These are phyloP conservation scores for Okamejei kenojei DNA, from an alignment of 2,797 vertebrate species.

Conservation along the genomic window DNA sequence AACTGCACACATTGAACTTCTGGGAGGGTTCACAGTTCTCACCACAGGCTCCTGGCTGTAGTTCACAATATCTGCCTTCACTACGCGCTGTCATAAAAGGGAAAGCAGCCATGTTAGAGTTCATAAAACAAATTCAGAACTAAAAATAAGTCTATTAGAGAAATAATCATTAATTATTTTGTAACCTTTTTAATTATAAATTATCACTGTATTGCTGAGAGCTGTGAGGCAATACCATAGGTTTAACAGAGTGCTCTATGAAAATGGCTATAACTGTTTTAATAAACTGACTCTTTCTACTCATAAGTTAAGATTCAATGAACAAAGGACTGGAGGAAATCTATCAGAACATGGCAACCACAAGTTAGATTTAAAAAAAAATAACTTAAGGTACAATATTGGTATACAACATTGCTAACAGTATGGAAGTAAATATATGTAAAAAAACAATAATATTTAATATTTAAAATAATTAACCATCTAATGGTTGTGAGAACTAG, in stretches of 20 bases:
- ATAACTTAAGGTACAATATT: neutral
- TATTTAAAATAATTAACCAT: constrained; percentile 9
- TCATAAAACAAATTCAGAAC: constrained; percentile 10
- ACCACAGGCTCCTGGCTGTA: constrained; percentile 90
- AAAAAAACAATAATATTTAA: neutral
- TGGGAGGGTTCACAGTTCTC: constrained; percentile 74
- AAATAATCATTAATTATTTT: constrained; percentile 49
- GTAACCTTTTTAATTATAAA: constrained; percentile 40
- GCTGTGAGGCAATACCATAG: neutral
- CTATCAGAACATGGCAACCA: neutral
- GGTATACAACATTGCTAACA: neutral
- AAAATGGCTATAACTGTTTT: neutral
- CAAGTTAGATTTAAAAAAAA: neutral
- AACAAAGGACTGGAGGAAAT: neutral
- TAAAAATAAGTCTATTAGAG: constrained; percentile 42
- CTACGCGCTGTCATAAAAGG: constrained; percentile 70
- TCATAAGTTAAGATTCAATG: neutral
- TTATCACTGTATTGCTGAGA: neutral
- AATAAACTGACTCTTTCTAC: constrained; percentile 2
- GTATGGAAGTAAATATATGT: neutral
- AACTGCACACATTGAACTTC: constrained; percentile 93
- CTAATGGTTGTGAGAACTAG: neutral
- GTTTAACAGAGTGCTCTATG: neutral
- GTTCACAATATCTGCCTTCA: constrained; percentile 98
- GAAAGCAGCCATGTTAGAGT: constrained; percentile 11